Conservation (phyloP, 2,113 vertebrate species). For the Limanda limanda region DNA sequence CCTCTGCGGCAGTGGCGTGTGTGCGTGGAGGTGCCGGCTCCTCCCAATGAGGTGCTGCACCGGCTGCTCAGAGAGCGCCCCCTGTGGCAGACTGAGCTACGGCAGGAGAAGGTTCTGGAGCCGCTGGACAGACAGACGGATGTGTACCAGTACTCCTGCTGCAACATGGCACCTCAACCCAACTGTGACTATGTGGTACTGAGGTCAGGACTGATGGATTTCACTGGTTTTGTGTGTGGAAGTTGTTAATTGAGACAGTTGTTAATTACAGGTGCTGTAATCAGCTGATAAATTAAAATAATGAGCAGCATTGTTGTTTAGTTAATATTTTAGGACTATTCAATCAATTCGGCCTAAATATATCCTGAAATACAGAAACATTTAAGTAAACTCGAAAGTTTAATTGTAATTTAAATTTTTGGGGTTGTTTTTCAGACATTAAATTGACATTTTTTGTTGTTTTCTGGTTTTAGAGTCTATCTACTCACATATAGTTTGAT, state of each 20-base stretch:
- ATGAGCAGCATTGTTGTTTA: neutral
- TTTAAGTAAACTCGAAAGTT: neutral
- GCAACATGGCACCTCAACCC: slow-evolving; percentile 93
- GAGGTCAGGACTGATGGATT: slow-evolving; percentile 82
- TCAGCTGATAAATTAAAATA: neutral
- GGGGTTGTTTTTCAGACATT: neutral
- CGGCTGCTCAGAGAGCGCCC: slow-evolving; percentile 92
- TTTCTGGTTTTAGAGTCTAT: too few species aligned
- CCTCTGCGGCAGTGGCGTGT: slow-evolving; percentile 93
- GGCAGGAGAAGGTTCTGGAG: slow-evolving; percentile 93
- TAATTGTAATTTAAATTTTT: neutral
- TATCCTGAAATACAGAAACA: neutral
- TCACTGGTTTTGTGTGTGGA: neutral
- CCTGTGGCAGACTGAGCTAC: slow-evolving; percentile 91
- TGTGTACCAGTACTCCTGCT: slow-evolving; percentile 91
- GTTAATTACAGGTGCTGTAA: too few species aligned
- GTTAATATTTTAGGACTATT: too few species aligned
- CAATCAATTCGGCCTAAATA: neutral
- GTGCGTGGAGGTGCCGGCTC: slow-evolving; percentile 89
- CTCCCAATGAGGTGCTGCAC: slow-evolving; percentile 90
- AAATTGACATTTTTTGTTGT: neutral
- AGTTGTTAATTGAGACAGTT: too few species aligned
- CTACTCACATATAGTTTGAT: too few species aligned
- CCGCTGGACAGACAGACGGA: slow-evolving; percentile 92
- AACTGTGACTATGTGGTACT: slow-evolving; percentile 93